Evolutionary conservation across 2,113 vertebrate genomes (phyloP).

Genomic region (Scopus umbretta): DNA sequence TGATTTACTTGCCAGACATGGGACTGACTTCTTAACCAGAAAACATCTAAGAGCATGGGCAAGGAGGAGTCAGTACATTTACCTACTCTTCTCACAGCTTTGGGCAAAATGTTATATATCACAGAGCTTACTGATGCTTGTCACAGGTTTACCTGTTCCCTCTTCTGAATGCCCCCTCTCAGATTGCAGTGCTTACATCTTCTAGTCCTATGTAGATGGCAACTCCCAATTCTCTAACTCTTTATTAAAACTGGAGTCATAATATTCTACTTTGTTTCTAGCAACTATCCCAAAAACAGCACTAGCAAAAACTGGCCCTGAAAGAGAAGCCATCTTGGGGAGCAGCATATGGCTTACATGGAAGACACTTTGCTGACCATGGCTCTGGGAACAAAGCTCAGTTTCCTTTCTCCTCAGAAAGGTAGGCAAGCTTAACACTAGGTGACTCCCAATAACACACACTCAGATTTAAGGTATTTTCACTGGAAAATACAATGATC

Average conservation of each 20-base stretch:
- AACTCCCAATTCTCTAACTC: neutral
- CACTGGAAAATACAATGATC: neutral
- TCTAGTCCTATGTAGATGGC: neutral
- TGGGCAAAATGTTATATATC: neutral
- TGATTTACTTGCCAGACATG: neutral
- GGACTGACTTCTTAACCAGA: neutral
- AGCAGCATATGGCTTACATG: neutral
- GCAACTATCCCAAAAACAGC: neutral
- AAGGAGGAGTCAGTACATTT: neutral
- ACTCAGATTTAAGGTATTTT: neutral
- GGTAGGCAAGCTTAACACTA: neutral
- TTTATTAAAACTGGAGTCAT: neutral
- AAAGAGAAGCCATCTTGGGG: neutral
- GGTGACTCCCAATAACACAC: neutral
- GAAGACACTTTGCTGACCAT: neutral
- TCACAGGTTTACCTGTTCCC: neutral
- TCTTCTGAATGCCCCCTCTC: neutral
- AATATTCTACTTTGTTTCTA: neutral
- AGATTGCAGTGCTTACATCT: neutral
- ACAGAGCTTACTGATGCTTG: neutral
- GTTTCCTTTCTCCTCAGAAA: neutral
- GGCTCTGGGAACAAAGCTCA: neutral
- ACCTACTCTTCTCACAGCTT: neutral
- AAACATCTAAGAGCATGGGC: neutral
- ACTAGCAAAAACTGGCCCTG: neutral